These are phyloP conservation scores for Acleris holmiana DNA, from an alignment of 2,888 invertebrate species.

Conservation along the genomic window DNA sequence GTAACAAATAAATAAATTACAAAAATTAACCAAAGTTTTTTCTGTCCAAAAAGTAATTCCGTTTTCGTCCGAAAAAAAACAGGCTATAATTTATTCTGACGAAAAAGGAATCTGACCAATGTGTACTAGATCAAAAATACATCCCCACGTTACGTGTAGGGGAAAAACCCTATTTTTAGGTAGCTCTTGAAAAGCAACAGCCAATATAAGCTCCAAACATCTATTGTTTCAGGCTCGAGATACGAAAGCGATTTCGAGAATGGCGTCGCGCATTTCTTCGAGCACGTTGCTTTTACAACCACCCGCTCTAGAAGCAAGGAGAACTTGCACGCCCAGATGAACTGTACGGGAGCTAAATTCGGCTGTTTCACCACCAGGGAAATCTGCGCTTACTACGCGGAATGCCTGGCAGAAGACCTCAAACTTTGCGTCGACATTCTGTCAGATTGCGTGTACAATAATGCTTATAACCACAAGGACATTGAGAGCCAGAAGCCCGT, in stretches of 20 bases:
- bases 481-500: slow-evolving; percentile 63
- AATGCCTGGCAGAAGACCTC: slow-evolving; percentile 94
- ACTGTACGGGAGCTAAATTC: slow-evolving; percentile 96
- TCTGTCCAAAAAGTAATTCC: no score
- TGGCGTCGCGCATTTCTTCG: slow-evolving; percentile 71
- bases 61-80: no score
- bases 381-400: slow-evolving; percentile 97
- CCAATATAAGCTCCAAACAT: not conserved
- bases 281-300: slow-evolving; percentile 69
- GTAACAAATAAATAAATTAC: no score
- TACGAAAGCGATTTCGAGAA: slow-evolving; percentile 62
- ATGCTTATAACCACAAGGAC: slow-evolving; percentile 68
- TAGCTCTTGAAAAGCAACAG: no score
- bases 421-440: slow-evolving; percentile 95
- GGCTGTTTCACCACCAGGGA: slow-evolving; percentile 98
- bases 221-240: slow-evolving; percentile 53
- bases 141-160: no score
- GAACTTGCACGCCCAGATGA: slow-evolving; percentile 94
- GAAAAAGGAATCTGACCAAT: no score
- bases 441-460: slow-evolving; percentile 96
- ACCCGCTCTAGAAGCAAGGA: slow-evolving; percentile 93
- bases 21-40: no score
- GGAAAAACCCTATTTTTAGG: no score
- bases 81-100: no score
- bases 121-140: no score